Evolutionary conservation across 2,888 invertebrate species (phyloP), one percentile per base, ranked within the genome.

Genomic region (Platycnemis pennipes): DNA sequence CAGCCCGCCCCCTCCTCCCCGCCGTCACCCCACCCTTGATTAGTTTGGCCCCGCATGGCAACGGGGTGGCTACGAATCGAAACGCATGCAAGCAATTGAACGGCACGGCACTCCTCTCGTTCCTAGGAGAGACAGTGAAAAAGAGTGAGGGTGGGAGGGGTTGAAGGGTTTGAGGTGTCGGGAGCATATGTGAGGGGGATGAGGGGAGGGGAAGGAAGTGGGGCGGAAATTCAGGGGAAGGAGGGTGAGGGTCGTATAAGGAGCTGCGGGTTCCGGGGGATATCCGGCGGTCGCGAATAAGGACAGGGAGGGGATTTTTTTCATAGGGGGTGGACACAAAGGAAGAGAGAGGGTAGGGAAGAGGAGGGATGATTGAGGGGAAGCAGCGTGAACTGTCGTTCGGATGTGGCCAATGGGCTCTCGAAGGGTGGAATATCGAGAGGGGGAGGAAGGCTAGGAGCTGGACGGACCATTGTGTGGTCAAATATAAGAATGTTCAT

Each of bases 41-140:
- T 91, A 91, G 91, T 91, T 91, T 63, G 63, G 44, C 44, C 44
- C 91, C 63, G 13, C 77, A 37, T 56, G 91, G 63, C 26, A 63
- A 63, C 26, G 8, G 91, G 53, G 89, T n/a, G n/a, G 91, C 26
- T 19, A 19, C 56, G 42, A 11, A 77, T 77, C 31, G 77, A 31
- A 63, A 77, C 37, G 77, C 77, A 77, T 37, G 77, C 13, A 31
- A 1, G 31, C 77, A 11, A n/a, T 26, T 7, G 77, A 77, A 37
- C 31, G 4, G 77, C 31, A 37, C 31, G 26, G 26, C 77, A 5
- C 77, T 13, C 77, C n/a, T 31, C 69, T 37, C 77, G 13, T 37
- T 37, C 8, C 37, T 8, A 77, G 37, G 16, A 37, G 77, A 11
- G 22, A 4, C n/a, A 26, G 3, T 42, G 37, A 22, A 42, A 26